Percentiles rank a stretch among this genome's conserved stretches.
phyloP scores from a whole-genome alignment of 2,888 invertebrate species.

The Byasa hedistus region DNA sequence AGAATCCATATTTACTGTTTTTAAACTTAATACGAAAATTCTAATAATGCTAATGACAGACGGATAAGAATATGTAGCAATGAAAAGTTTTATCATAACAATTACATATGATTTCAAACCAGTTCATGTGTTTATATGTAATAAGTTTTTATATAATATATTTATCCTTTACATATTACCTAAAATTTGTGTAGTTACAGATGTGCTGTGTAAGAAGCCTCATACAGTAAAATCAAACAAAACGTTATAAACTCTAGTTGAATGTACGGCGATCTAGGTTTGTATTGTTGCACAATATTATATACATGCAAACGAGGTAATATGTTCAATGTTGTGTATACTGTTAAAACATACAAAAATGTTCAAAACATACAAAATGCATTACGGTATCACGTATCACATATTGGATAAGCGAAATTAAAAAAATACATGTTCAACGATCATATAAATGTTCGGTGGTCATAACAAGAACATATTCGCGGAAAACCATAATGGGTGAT shows the following conservation, averaged over 20 bases:
- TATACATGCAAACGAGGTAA: slow-evolving; percentile 47
- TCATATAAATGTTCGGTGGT: not conserved
- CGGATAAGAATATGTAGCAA: not conserved
- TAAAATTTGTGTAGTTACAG: slow-evolving; percentile 19
- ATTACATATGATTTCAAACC: not conserved
- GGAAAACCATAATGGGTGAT: slow-evolving; percentile 42
- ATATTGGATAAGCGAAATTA: slow-evolving; percentile 30
- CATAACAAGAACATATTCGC: slow-evolving; percentile 43
- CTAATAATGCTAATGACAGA: not conserved
- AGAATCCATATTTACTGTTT: not conserved
- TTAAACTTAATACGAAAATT: not conserved
- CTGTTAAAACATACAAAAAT: slow-evolving; percentile 16
- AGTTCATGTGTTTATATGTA: not conserved
- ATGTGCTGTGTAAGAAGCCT: slow-evolving; percentile 20
- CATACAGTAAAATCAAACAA: slow-evolving; percentile 8
- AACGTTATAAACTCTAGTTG: slow-evolving; percentile 1
- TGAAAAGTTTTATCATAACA: not conserved
- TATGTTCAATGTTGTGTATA: slow-evolving; percentile 29
- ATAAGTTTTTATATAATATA: not conserved
- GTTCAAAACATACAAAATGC: slow-evolving; percentile 17
- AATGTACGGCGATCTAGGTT: slow-evolving; percentile 18
- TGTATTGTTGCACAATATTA: slow-evolving; percentile 34
- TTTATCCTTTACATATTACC: not conserved
- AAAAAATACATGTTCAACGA: slow-evolving; percentile 2
- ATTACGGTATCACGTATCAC: slow-evolving; percentile 29